Evolutionary conservation across 1,140 invertebrate genomes (phyloP).

Genomic region (Papilio xuthus): DNA sequence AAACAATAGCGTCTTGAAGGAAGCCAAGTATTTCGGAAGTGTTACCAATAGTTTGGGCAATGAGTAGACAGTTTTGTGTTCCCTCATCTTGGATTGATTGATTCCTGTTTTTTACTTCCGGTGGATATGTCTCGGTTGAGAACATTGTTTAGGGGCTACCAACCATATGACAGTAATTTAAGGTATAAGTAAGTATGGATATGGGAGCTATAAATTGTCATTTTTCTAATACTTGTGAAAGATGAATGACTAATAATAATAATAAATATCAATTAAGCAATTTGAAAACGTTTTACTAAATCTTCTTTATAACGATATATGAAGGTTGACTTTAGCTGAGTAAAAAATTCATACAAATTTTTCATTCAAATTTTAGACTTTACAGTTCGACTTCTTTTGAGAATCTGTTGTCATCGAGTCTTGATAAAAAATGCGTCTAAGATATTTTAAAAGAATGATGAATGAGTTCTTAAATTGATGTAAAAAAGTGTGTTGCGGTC

Average conservation of each 20-base stretch:
- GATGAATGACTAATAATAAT: background rate
- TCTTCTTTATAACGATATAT: background rate
- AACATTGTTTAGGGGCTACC: slow-evolving; percentile 3
- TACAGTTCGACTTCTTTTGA: background rate
- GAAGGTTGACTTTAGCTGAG: background rate
- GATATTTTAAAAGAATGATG: slow-evolving; percentile 35
- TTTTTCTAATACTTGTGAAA: too few species aligned
- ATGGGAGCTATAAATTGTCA: too few species aligned
- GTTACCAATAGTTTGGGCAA: slow-evolving; percentile 46
- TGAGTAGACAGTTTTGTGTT: slow-evolving; percentile 67
- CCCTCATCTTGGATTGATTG: slow-evolving; percentile 73
- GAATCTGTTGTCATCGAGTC: background rate
- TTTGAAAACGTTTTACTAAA: background rate
- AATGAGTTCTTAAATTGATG: slow-evolving; percentile 18
- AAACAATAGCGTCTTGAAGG: slow-evolving; percentile 65
- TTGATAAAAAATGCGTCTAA: slow-evolving; percentile 40
- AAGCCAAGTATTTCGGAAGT: slow-evolving; percentile 56
- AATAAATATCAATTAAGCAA: background rate
- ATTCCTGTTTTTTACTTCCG: slow-evolving; percentile 76
- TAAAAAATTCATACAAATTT: background rate
- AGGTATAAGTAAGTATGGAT: too few species aligned
- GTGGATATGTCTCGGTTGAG: slow-evolving; percentile 26
- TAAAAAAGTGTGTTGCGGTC: slow-evolving; percentile 32
- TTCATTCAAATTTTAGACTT: background rate
- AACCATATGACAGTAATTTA: background rate